Conservation (phyloP, 2,797 vertebrate genomes). For the Choloepus didactylus region DNA sequence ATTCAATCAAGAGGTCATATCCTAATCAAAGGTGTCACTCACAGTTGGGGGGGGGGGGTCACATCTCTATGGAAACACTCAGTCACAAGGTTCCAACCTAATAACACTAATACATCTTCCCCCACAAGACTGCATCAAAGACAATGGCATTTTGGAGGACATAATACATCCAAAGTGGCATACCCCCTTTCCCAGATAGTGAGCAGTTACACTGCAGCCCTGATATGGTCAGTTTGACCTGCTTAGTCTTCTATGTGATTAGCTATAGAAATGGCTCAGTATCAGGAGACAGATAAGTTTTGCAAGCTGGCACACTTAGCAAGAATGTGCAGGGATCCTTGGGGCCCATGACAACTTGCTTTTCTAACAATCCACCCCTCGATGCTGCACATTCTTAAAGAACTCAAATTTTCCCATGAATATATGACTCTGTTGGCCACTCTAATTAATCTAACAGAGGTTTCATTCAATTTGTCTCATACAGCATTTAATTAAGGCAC, state of each 20-base stretch:
- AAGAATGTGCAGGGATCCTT: not conserved
- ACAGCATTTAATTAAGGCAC: not conserved
- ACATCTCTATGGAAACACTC: too few species aligned
- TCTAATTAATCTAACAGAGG: conserved; percentile 1
- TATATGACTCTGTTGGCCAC: not conserved
- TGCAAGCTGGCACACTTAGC: not conserved
- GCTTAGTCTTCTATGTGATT: not conserved
- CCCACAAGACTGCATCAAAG: too few species aligned
- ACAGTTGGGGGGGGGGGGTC: too few species aligned
- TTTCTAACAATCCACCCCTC: not conserved
- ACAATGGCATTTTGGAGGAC: too few species aligned
- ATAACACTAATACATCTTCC: too few species aligned
- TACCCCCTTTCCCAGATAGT: not conserved
- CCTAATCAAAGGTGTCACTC: too few species aligned
- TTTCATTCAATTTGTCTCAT: not conserved
- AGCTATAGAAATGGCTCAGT: not conserved
- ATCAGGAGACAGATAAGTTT: not conserved
- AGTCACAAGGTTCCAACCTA: too few species aligned
- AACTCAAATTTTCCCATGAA: not conserved
- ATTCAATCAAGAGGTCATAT: too few species aligned
- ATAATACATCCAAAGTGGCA: too few species aligned
- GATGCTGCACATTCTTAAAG: not conserved
- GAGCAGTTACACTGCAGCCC: not conserved
- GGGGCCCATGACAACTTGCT: not conserved
- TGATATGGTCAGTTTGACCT: not conserved